Conservation (phyloP, 1,140 invertebrate genomes). For the Lucilia cuprina region DNA sequence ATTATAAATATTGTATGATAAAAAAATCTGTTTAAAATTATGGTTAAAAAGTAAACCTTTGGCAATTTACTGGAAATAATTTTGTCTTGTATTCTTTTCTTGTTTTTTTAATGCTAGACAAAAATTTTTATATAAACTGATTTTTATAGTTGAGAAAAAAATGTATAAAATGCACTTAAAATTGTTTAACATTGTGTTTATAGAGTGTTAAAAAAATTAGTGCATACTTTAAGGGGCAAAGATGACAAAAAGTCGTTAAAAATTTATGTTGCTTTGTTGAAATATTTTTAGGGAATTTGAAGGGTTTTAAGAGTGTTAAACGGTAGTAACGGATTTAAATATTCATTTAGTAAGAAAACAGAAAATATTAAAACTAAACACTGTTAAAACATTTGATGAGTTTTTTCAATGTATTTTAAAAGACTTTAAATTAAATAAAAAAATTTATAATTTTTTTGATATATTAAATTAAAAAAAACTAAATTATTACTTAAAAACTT, state of each 20-base stretch:
- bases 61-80: constrained; percentile 32
- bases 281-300: neutral
- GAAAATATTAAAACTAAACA: too few relatives aligned
- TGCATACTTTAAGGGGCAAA: constrained; percentile 20
- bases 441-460: too few relatives aligned
- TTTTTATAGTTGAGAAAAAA: neutral
- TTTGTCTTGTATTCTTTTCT: neutral
- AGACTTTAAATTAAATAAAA: too few relatives aligned
- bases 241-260: too few relatives aligned
- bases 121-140: neutral
- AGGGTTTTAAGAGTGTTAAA: neutral
- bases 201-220: neutral
- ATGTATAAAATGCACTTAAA: neutral
- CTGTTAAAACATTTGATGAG: too few relatives aligned
- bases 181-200: constrained; percentile 4
- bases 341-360: too few relatives aligned
- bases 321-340: neutral
- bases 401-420: too few relatives aligned
- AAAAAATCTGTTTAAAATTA: neutral
- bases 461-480: too few relatives aligned
- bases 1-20: neutral
- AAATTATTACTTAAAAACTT: too few relatives aligned
- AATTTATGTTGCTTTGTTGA: too few relatives aligned
- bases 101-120: neutral
- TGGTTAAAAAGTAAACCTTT: constrained; percentile 13